Evolutionary conservation across 2,113 vertebrate genomes (phyloP).

Genomic region (Eleginops maclovinus): DNA sequence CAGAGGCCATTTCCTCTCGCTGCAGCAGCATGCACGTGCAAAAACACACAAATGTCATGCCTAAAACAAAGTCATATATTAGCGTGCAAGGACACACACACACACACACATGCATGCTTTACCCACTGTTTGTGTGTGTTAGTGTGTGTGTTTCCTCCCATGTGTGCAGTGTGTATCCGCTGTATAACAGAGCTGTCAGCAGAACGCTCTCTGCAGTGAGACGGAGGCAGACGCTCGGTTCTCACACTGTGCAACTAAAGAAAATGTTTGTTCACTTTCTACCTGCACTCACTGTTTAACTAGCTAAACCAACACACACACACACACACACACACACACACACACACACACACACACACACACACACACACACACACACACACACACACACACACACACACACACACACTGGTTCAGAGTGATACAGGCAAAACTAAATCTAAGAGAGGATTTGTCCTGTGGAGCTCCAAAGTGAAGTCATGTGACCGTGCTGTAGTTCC

Average conservation of each 20-base stretch:
- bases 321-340: not conserved
- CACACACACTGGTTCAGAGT: no score
- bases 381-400: no score
- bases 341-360: no score
- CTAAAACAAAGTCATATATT: slow-evolving; percentile 59
- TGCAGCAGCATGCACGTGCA: slow-evolving; percentile 42
- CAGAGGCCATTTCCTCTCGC: slow-evolving; percentile 75
- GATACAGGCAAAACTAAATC: no score
- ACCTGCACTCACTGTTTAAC: not conserved
- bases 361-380: no score
- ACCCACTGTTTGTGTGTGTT: not conserved
- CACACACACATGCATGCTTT: slow-evolving; percentile 13
- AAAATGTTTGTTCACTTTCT: slow-evolving; percentile 17
- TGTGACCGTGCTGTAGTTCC: no score
- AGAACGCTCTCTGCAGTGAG: slow-evolving; percentile 51
- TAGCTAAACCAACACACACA: not conserved
- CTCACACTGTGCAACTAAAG: slow-evolving; percentile 45
- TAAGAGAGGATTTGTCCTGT: no score
- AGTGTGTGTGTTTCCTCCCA: slow-evolving; percentile 56
- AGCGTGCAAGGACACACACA: slow-evolving; percentile 13
- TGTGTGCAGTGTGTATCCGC: slow-evolving; percentile 59
- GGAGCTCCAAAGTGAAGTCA: no score
- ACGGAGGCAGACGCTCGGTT: slow-evolving; percentile 22
- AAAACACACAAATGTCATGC: slow-evolving; percentile 51
- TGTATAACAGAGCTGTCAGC: slow-evolving; percentile 69